Base-by-base conservation (phyloP, 2,797 vertebrate genomes). In the Eurystomus glaucurus region DNA sequence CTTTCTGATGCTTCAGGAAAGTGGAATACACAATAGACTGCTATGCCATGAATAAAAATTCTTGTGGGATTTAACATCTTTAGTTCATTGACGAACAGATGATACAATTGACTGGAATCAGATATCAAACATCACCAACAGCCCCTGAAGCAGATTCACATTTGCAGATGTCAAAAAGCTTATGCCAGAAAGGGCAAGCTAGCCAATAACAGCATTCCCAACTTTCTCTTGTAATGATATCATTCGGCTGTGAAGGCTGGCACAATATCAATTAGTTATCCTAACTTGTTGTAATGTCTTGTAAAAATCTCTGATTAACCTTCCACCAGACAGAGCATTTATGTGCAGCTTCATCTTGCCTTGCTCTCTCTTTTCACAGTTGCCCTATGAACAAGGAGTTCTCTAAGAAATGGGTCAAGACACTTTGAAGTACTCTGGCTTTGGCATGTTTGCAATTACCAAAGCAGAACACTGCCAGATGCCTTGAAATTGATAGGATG, bases 131-230 rank as follows among this genome's bases (percentile, higher is more conserved):
- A 46, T 68, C 88, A 80, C 66, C 0, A 0, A 48, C 76, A 81
- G 69, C 60, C 65, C 33, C 61, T 72, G 75, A 94, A 62, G 81
- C 52, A 89, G 54, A 83, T 65, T 70, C 1, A 12, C 39, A 64
- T 84, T 80, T 87, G 43, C 87, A 95, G 86, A 88, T 82, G 90
- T 91, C 18, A 91, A 68, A 80, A 85, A 85, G 25, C 68, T 77
- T 85, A 68, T 29, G 31, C 75, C 37, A 57, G 52, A 76, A 68
- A 69, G 46, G 76, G 54, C 2, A 14, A 79, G 31, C 16, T 76
- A 65, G 54, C 62, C 70, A 93, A 25, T 48, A 76, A 74, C 35
- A 90, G 48, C 54, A 43, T 54, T 65, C 52, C 66, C 31, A 85
- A 4, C 57, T 85, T 92, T 61, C 37, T 88, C 66, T 80, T 77